These are phyloP conservation scores for Azemiops feae DNA, from an alignment of 2,113 vertebrate genomes.

Conservation along the genomic window DNA sequence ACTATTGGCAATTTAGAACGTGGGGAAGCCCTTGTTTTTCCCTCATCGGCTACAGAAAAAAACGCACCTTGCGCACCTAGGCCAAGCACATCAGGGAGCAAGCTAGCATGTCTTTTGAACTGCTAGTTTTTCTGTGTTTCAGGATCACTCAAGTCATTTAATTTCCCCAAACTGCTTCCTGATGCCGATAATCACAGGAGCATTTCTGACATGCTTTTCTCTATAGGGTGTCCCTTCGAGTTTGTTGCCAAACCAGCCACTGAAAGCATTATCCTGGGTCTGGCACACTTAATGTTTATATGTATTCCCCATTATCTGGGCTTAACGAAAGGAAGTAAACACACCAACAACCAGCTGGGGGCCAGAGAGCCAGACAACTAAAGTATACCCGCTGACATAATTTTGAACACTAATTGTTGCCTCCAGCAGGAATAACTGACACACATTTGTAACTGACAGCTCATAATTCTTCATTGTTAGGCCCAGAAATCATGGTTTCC, in stretches of 20 bases:
- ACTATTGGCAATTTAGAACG: not conserved
- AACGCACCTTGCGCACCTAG: not conserved
- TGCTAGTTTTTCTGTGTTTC: not conserved
- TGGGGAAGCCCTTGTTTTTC: not conserved
- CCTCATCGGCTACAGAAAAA: not conserved
- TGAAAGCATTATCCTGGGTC: not conserved
- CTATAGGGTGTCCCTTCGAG: not conserved
- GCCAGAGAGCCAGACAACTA: not conserved
- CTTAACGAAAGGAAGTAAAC: not conserved
- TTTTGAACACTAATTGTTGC: not conserved
- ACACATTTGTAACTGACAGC: not conserved
- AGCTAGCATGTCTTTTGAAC: not conserved
- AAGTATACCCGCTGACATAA: not conserved
- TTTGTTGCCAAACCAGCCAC: conserved; percentile 21
- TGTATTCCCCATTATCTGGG: not conserved
- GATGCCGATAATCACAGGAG: not conserved
- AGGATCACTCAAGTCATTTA: not conserved
- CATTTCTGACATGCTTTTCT: not conserved
- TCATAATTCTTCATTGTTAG: not conserved
- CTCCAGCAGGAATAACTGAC: not conserved
- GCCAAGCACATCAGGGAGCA: not conserved
- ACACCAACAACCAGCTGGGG: not conserved
- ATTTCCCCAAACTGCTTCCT: not conserved
- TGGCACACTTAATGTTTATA: not conserved
- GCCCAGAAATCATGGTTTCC: not conserved